A percentile compares a stretch with the other conserved stretches of the same genome.
These are phyloP conservation scores for Manduca sexta DNA, from an alignment of 1,140 invertebrate genomes.

Conservation along the genomic window DNA sequence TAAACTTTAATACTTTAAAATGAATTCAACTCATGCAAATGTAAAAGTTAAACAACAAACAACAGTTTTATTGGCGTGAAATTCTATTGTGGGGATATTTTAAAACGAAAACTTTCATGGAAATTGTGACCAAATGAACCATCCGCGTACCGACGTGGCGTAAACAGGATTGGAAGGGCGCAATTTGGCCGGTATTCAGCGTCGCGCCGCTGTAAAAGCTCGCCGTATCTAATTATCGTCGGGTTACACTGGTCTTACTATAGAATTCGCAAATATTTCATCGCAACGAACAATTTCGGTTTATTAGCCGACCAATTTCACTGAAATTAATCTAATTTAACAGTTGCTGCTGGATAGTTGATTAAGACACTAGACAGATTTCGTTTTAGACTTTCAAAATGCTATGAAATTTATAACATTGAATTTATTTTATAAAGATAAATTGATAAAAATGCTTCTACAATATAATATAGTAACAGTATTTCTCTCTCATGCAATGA, in stretches of 20 bases:
- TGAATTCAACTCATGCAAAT: too few relatives aligned
- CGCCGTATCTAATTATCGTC: conserved; percentile 70
- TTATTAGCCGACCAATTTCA: conserved; percentile 3
- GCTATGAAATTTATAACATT: too few relatives aligned
- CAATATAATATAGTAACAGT: too few relatives aligned
- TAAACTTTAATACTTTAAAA: too few relatives aligned
- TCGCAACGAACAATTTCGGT: conserved; percentile 10
- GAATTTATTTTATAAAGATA: too few relatives aligned
- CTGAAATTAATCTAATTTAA: background rate
- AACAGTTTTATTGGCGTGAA: background rate
- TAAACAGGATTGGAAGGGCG: conserved; percentile 65
- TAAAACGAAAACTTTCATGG: conserved; percentile 26
- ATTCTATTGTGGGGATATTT: conserved; percentile 3
- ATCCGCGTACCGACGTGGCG: conserved; percentile 39
- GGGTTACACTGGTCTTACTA: conserved; percentile 47
- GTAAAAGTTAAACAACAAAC: too few relatives aligned
- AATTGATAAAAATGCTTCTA: too few relatives aligned
- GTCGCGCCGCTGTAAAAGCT: conserved; percentile 61
- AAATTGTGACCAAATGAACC: conserved; percentile 38
- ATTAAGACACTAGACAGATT: too few relatives aligned
- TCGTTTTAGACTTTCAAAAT: too few relatives aligned
- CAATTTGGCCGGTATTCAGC: conserved; percentile 67
- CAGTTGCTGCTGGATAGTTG: too few relatives aligned
- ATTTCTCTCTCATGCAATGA: too few relatives aligned
- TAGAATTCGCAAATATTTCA: conserved; percentile 24